Evolutionary conservation across 2,888 invertebrate genomes (phyloP).

Genomic region (Xanthostigma xanthostigma): DNA sequence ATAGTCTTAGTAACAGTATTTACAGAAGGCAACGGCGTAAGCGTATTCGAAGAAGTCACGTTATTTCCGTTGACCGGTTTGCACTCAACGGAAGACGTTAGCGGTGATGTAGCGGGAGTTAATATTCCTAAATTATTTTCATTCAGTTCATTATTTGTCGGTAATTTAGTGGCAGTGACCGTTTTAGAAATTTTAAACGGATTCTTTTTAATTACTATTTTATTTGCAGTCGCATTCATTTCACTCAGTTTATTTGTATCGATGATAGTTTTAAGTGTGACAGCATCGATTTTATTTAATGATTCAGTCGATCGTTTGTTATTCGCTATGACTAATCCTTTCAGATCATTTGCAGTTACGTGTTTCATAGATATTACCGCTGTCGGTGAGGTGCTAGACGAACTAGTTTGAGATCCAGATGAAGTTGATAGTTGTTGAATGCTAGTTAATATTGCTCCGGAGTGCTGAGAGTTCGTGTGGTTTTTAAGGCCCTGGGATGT

Average conservation of each 20-base stretch:
- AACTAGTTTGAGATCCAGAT: no score
- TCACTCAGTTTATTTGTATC: background rate
- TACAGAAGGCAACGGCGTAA: no score
- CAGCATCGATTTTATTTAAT: background rate
- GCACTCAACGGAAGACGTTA: no score
- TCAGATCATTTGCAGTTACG: background rate
- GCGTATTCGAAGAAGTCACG: no score
- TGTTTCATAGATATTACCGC: no score
- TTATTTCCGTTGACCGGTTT: no score
- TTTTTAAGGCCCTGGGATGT: constrained; percentile 63
- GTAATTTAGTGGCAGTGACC: constrained; percentile 9
- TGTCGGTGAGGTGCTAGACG: no score
- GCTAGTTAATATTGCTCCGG: constrained; percentile 13
- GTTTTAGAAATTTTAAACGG: no score
- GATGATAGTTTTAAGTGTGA: constrained; percentile 1
- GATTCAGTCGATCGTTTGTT: background rate
- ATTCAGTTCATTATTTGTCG: constrained; percentile 10
- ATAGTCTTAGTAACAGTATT: no score
- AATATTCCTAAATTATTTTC: constrained; percentile 20
- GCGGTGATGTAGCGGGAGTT: constrained; percentile 23
- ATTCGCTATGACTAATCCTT: background rate
- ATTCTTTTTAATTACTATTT: no score
- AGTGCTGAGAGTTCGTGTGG: constrained; percentile 40
- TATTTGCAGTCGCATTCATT: background rate
- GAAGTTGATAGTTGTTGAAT: background rate